A percentile compares a stretch with the other conserved stretches of the same genome.
Conservation (phyloP, 2,888 invertebrate genomes). For the Sisyra nigra region DNA sequence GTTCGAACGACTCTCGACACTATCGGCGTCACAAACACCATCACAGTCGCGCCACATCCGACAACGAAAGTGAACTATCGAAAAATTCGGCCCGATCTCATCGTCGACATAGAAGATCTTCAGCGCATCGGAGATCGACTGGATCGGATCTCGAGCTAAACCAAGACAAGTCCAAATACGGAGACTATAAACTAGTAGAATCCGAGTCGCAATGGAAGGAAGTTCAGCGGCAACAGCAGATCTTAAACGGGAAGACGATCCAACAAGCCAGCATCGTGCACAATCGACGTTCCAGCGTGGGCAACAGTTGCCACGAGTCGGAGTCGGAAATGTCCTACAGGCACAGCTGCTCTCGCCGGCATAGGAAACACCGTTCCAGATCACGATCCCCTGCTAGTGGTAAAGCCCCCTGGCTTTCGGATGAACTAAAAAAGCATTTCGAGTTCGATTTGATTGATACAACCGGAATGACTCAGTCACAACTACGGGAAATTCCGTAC, state of each 20-base stretch:
- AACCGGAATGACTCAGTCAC: slow-evolving; percentile 74
- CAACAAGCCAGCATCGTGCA: slow-evolving; percentile 55
- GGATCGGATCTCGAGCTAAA: slow-evolving; percentile 55
- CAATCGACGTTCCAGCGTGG: slow-evolving; percentile 29
- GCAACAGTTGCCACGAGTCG: slow-evolving; percentile 29
- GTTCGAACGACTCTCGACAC: slow-evolving; percentile 69
- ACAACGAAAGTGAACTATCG: slow-evolving; percentile 81
- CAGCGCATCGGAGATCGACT: slow-evolving; percentile 55
- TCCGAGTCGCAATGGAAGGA: slow-evolving; percentile 83
- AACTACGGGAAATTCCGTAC: slow-evolving; percentile 75
- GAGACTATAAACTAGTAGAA: slow-evolving; percentile 58
- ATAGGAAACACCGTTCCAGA: slow-evolving; percentile 23
- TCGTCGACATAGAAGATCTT: slow-evolving; percentile 54
- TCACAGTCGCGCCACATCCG: slow-evolving; percentile 67
- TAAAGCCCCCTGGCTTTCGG: slow-evolving; percentile 51
- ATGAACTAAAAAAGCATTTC: slow-evolving; percentile 68
- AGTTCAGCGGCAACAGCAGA: slow-evolving; percentile 59
- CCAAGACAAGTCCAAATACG: slow-evolving; percentile 16
- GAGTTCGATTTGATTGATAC: slow-evolving; percentile 82
- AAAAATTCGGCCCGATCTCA: slow-evolving; percentile 70
- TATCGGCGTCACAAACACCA: slow-evolving; percentile 60
- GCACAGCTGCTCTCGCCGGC: slow-evolving; percentile 18
- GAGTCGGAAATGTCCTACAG: slow-evolving; percentile 28
- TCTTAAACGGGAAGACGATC: slow-evolving; percentile 33
- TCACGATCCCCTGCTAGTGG: slow-evolving; percentile 49